phyloP scores from a whole-genome alignment of 2,113 vertebrate genomes.

The Enhydra lutris region DNA sequence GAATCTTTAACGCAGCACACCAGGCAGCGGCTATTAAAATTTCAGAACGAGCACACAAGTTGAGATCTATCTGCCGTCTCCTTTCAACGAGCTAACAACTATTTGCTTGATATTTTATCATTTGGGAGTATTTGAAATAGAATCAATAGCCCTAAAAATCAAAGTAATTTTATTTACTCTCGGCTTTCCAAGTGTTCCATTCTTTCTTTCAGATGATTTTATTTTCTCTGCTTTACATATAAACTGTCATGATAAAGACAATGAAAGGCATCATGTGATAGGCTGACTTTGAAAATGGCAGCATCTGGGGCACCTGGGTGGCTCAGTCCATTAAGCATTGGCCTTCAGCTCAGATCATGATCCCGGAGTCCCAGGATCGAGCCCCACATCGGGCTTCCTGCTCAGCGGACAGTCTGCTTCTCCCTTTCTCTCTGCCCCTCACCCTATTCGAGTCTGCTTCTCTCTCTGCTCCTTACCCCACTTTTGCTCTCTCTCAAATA shows the following conservation, averaged over 20 bases:
- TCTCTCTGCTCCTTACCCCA: too few relatives aligned
- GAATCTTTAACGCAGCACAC: background rate
- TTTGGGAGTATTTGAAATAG: background rate
- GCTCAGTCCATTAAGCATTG: background rate
- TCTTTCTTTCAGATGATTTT: conserved; percentile 28
- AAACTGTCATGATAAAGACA: background rate
- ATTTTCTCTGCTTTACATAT: background rate
- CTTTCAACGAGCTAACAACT: background rate
- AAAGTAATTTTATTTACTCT: background rate
- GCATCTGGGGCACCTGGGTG: background rate
- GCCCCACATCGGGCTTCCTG: too few relatives aligned
- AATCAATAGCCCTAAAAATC: background rate
- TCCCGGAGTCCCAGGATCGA: background rate
- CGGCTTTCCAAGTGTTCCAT: background rate
- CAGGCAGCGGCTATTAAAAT: too few relatives aligned
- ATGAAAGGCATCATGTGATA: background rate
- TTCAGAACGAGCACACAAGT: background rate
- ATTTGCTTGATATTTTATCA: background rate
- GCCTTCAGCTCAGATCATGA: background rate
- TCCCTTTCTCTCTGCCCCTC: too few relatives aligned
- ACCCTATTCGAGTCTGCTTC: too few relatives aligned
- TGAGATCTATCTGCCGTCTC: background rate
- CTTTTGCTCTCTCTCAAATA: too few relatives aligned
- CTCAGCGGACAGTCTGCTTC: too few relatives aligned
- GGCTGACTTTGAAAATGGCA: background rate